Percentiles rank a stretch among this genome's conserved stretches.
phyloP scores from a whole-genome alignment of 2,888 invertebrate species.

The Synanthedon andrenaeformis region DNA sequence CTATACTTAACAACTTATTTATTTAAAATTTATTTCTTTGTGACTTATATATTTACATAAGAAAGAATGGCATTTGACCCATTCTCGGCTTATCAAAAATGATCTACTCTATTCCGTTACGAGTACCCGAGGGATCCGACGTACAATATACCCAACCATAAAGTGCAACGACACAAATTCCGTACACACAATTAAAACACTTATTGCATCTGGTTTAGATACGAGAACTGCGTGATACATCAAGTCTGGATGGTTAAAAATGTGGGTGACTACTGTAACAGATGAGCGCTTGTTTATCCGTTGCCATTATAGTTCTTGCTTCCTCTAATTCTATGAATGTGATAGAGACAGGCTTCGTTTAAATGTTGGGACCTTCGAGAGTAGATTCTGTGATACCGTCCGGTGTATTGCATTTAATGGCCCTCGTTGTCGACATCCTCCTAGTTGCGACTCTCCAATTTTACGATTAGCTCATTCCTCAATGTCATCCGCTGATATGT shows the following conservation, averaged over 20 bases:
- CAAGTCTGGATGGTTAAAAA: neutral
- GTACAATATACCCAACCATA: neutral
- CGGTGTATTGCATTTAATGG: slow-evolving; percentile 1
- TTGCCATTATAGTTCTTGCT: neutral
- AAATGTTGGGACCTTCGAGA: neutral
- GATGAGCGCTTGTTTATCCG: neutral
- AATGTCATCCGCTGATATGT: neutral
- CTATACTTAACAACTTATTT: too few species aligned
- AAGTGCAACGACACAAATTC: neutral
- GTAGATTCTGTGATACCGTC: neutral
- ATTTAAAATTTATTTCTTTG: too few species aligned
- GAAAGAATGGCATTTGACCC: too few species aligned
- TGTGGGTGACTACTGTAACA: neutral
- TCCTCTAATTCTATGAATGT: neutral
- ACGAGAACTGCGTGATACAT: neutral
- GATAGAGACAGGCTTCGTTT: neutral
- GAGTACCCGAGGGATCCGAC: neutral
- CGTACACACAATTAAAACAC: neutral
- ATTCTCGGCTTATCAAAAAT: neutral
- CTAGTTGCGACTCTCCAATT: neutral
- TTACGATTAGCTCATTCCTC: neutral
- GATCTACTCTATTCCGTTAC: neutral
- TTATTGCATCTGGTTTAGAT: neutral
- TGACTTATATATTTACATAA: too few species aligned
- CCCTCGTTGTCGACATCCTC: neutral